Evolutionary conservation across 2,888 invertebrate genomes (phyloP).

Genomic region (Petrolisthes cinctipes): DNA sequence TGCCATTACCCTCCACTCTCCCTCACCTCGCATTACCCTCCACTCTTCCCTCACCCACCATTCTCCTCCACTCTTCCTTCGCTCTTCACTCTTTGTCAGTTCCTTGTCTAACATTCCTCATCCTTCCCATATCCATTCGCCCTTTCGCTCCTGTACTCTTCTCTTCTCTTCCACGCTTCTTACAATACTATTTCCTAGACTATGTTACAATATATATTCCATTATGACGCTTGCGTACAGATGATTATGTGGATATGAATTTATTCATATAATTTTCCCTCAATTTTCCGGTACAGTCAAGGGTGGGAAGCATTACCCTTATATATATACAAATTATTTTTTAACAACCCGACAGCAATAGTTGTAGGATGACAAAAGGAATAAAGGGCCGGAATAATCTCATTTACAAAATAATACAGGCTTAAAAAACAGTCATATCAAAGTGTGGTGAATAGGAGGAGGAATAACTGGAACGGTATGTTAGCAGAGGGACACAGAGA

Average conservation of each 20-base stretch:
- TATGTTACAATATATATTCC: not conserved
- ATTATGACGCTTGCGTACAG: not conserved
- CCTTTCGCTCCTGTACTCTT: not conserved
- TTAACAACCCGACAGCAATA: too few relatives aligned
- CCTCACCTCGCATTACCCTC: not conserved
- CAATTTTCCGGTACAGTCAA: too few relatives aligned
- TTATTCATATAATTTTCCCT: too few relatives aligned
- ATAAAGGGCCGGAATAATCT: too few relatives aligned
- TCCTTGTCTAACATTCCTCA: not conserved
- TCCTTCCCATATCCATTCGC: not conserved
- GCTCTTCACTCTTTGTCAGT: not conserved
- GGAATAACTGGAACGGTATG: not conserved
- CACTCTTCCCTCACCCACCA: not conserved
- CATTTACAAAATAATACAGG: not conserved
- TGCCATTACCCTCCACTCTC: not conserved
- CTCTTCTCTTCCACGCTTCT: not conserved
- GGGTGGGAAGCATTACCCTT: too few relatives aligned
- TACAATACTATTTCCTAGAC: not conserved
- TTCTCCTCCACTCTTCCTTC: not conserved
- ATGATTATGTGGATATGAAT: too few relatives aligned
- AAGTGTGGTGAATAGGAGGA: not conserved
- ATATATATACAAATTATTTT: too few relatives aligned
- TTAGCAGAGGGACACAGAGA: slow-evolving; percentile 35
- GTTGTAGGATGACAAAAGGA: too few relatives aligned
- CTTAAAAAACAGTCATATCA: not conserved